phyloP scores from a whole-genome alignment of 2,797 vertebrate species.

The Chaetophractus vellerosus region DNA sequence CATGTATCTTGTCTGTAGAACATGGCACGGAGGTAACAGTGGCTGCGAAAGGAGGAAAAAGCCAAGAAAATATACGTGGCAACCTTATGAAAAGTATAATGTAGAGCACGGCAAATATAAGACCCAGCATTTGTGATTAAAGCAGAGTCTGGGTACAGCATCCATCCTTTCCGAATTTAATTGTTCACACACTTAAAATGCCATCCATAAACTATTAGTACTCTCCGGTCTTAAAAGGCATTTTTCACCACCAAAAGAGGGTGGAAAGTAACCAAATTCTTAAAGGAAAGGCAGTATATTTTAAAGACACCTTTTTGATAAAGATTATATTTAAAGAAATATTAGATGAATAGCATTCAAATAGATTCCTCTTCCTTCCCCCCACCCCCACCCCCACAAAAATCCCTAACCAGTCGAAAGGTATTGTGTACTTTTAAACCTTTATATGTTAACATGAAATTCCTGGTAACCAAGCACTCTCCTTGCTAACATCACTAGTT shows the following conservation, averaged over 20 bases:
- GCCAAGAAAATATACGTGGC: constrained; percentile 19
- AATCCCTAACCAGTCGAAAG: constrained; percentile 33
- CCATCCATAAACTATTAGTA: constrained; percentile 73
- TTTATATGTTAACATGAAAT: constrained; percentile 48
- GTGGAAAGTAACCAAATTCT: constrained; percentile 53
- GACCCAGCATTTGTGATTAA: constrained; percentile 11
- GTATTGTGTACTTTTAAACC: constrained; percentile 44
- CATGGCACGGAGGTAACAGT: constrained; percentile 62
- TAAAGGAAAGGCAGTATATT: constrained; percentile 30
- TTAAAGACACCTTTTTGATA: constrained; percentile 46
- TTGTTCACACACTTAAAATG: constrained; percentile 38
- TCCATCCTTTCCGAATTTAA: constrained; percentile 51
- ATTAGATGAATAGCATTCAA: constrained; percentile 26
- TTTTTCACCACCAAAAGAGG: constrained; percentile 60
- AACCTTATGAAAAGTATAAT: constrained; percentile 40
- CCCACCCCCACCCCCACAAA: neutral
- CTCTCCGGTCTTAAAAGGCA: constrained; percentile 67
- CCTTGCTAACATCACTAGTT: constrained; percentile 54
- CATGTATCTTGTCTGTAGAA: constrained; percentile 67
- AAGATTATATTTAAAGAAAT: constrained; percentile 54
- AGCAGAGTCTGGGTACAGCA: constrained; percentile 41
- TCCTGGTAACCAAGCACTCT: neutral
- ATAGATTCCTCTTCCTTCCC: neutral
- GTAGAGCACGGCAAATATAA: constrained; percentile 22
- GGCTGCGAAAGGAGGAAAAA: constrained; percentile 6